Evolutionary conservation across 2,888 invertebrate species (phyloP), one percentile per base, ranked within the genome.

Genomic region (Cybosia mesomella): DNA sequence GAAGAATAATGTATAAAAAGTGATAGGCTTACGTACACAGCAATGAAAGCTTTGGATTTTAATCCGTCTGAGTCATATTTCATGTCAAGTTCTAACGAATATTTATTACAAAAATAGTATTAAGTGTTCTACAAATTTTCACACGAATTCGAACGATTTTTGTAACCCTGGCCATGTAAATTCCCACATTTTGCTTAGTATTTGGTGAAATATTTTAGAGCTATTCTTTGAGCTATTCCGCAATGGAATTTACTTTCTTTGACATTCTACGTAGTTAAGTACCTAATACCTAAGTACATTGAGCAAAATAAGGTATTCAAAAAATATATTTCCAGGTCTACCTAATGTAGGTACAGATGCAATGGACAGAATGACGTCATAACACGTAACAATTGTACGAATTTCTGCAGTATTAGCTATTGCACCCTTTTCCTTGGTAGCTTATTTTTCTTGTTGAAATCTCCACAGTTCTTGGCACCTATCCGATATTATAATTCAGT

Each of bases 11-110:
- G 43, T 7, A 15, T 43, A 15, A 43, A 49, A 49, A 49, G n/a
- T 39, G 10, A 60, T 39, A 43, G 39, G 43, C 43, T 60, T 60
- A 43, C 3, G 36, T 36, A 21, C 8, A 36, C 21, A 36, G 15
- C 22, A 36, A 21, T 34, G 58, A 59, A 15, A 59, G 58, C 36
- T 59, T 59, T 58, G 1, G 22, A 15, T 58, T 58, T 59, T 59
- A 39, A 59, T 59, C 39, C 39, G 39, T 13, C 36, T 39, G 22
- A 39, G 22, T 39, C 22, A 59, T 62, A 54, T 53, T 54, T 53
- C 53, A 34, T 34, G 34, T 53, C n/a, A n/a, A 22, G 15, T n/a
- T 55, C 15, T 39, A n/a, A 49, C 49, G n/a, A 49, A n/a, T n/a
- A n/a, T 49, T 49, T 49, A 49, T 49, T 49, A n/a, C 49, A 49